Percentiles rank a stretch among this genome's conserved stretches.
phyloP scores from a whole-genome alignment of 1,140 invertebrate species.

The Psix sp. region DNA sequence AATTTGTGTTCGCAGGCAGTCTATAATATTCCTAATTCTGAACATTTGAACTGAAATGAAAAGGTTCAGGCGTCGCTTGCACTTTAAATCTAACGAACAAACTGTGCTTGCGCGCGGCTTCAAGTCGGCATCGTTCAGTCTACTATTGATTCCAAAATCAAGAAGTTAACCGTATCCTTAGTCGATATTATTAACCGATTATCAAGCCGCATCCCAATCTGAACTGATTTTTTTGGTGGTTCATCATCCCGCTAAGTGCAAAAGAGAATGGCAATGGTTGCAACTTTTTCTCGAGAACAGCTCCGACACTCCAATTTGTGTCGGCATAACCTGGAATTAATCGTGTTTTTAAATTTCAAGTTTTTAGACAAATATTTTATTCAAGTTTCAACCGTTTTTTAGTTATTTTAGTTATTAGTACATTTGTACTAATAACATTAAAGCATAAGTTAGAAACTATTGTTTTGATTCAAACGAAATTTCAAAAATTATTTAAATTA shows the following conservation, averaged over 20 bases:
- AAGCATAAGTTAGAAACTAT: no score
- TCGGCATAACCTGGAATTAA: constrained; percentile 88
- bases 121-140: constrained; percentile 19
- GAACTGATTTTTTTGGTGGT: constrained; percentile 93
- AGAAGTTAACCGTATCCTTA: constrained; percentile 1
- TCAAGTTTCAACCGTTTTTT: no score
- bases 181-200: constrained; percentile 81
- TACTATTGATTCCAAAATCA: constrained; percentile 18
- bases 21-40: constrained; percentile 15
- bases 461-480: no score
- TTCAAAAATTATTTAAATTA: no score
- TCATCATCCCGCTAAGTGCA: constrained; percentile 93
- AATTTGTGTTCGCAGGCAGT: constrained; percentile 24
- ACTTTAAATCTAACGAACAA: constrained; percentile 14
- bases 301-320: constrained; percentile 96
- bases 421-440: no score
- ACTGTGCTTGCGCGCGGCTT: constrained; percentile 17
- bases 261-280: constrained; percentile 95
- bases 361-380: no score
- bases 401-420: no score
- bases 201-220: constrained; percentile 91
- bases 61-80: constrained; percentile 3
- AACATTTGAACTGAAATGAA: constrained; percentile 17
- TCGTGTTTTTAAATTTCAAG: neutral
- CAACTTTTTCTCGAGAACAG: constrained; percentile 95